phyloP scores from a whole-genome alignment of 35 echinoderm and acorn worm genomes.

The Nesometra sesokonis region DNA sequence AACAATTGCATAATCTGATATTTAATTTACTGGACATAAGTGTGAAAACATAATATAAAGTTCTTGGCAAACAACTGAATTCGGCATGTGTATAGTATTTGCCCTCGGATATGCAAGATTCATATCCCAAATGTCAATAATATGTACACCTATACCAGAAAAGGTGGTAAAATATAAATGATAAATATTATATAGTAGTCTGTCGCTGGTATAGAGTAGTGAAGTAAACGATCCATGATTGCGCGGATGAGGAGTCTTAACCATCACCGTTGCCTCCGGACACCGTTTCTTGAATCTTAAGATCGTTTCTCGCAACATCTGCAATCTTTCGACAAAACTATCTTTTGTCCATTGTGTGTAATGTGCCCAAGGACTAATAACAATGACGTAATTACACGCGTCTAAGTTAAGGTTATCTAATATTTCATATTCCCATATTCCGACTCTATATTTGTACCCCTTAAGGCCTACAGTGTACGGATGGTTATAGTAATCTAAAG shows the following conservation, averaged over 20 bases:
- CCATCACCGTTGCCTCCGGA: background rate
- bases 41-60: constrained; percentile 8
- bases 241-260: constrained; percentile 19
- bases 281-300: constrained; percentile 5
- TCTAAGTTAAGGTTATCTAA: no score
- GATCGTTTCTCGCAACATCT: constrained; percentile 4
- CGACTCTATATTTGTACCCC: no score
- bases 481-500: no score
- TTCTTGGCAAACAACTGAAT: constrained; percentile 8
- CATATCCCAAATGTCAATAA: constrained; percentile 31
- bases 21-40: constrained; percentile 17
- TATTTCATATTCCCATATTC: no score
- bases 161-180: background rate
- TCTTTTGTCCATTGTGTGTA: no score
- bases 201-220: constrained; percentile 1
- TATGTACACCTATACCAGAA: constrained; percentile 2
- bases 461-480: no score
- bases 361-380: no score
- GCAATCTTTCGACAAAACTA: background rate
- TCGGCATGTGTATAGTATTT: constrained; percentile 32
- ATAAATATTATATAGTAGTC: background rate
- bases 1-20: no score
- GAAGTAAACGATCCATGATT: background rate
- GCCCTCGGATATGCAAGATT: constrained; percentile 16
- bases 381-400: no score